Conservation (phyloP, 2,797 vertebrate genomes). For the Acropternis orthonyx region DNA sequence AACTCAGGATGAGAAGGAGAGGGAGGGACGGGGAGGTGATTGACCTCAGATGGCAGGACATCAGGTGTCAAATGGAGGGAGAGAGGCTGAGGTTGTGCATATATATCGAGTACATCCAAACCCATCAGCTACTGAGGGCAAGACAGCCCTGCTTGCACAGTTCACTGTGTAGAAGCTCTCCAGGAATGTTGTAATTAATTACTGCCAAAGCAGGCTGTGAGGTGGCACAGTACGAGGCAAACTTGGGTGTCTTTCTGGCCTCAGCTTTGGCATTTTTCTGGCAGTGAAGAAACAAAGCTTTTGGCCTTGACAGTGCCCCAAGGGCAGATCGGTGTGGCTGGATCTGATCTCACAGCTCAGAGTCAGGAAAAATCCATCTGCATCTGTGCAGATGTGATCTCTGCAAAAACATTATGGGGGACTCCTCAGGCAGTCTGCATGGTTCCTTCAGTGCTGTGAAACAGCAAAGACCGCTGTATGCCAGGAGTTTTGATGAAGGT, state of each 20-base stretch:
- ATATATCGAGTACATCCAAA: rapidly evolving
- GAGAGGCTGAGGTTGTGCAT: rapidly evolving
- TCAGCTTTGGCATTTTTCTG: not conserved
- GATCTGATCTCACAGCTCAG: not conserved
- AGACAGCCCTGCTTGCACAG: not conserved
- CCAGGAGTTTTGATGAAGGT: not conserved
- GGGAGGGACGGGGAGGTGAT: not conserved
- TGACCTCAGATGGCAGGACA: rapidly evolving
- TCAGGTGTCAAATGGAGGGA: not conserved
- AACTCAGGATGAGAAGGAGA: not conserved
- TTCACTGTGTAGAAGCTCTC: rapidly evolving
- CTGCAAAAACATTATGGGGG: rapidly evolving
- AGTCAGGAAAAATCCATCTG: not conserved
- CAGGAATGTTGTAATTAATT: not conserved
- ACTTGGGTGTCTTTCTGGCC: not conserved
- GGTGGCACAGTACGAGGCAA: rapidly evolving
- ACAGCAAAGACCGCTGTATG: rapidly evolving
- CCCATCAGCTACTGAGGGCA: not conserved
- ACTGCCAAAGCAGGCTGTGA: not conserved
- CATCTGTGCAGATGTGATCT: not conserved
- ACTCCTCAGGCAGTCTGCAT: not conserved
- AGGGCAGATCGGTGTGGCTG: rapidly evolving
- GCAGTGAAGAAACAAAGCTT: not conserved
- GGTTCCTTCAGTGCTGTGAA: rapidly evolving
- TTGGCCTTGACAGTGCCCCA: not conserved